phyloP scores from a whole-genome alignment of 2,113 vertebrate species.

The Aegypius monachus region DNA sequence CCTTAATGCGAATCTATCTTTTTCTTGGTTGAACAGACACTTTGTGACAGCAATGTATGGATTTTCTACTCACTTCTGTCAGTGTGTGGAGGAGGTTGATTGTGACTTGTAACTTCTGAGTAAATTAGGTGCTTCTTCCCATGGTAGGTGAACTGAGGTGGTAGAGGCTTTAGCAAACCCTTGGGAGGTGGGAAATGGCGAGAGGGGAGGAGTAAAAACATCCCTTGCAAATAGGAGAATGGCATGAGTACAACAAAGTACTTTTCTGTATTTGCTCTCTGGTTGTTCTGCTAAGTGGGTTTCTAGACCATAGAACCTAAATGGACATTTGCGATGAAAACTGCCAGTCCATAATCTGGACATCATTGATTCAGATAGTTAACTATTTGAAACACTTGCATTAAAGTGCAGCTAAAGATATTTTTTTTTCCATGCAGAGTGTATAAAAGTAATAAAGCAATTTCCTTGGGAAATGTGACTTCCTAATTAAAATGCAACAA shows the following conservation, averaged over 20 bases:
- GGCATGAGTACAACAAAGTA: background rate
- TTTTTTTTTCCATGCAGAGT: background rate
- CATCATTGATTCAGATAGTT: background rate
- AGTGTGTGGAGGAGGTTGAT: background rate
- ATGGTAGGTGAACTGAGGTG: background rate
- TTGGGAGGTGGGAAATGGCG: background rate
- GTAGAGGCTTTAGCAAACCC: background rate
- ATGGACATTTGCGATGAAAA: background rate
- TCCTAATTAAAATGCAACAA: background rate
- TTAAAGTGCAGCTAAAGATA: background rate
- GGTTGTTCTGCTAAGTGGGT: too few species aligned
- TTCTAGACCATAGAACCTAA: background rate
- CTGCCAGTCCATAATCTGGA: background rate
- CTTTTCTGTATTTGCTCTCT: background rate
- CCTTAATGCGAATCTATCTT: background rate
- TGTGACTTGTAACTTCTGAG: background rate
- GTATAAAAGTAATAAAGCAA: background rate
- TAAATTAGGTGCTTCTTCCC: background rate
- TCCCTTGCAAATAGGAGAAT: background rate
- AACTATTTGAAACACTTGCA: background rate
- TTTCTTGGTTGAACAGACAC: background rate
- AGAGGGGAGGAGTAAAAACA: background rate
- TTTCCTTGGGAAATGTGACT: background rate
- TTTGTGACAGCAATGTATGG: background rate
- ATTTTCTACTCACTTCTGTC: background rate